Evolutionary conservation across 2,888 invertebrate genomes (phyloP), one percentile per base, ranked within the genome.

Genomic region (Hirtodrosophila alboralis): DNA sequence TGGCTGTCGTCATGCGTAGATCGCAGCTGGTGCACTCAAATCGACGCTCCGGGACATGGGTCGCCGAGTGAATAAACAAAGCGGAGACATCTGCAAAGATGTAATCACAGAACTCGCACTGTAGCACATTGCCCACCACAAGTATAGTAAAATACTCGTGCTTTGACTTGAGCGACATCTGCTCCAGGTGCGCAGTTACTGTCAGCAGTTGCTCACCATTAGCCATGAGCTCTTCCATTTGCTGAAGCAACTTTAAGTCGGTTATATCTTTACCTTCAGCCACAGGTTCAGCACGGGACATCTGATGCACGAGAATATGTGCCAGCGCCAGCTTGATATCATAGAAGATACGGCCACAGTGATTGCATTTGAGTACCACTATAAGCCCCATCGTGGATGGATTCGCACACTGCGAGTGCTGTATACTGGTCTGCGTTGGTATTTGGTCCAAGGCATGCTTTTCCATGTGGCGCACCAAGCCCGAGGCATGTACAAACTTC

Each of bases 41-140:
- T 0, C 88, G 89, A 1, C 79, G 72, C 18, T 77, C 75, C 0
- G 89, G 87, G 48, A 84, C 62, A 64, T 91, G 90, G 1, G 79
- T 76, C 4, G 88, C 84, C 5, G 90, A 87, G 37, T 91, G 90
- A 1, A 76, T 54, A 4, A 90, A 75, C 23, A 93, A 75, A 34
- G 90, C 88, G 0, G 90, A 90, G 36, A 91, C 91, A 40, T 93
- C 92, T 0, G 91, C 91, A 70, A 92, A 93, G 0, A 92, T 91
- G 33, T 91, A 91, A 70, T 93, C 93, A 73, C 93, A 93, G 75
- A 92, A 93, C 84, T 93, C 93, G 63, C 93, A 93, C 76, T 93
- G 93, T 23, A 92, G 87, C 4, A 93, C 83, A 23, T 88, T 87
- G 43, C 77, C 78, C 9, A 90, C 47, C 1, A 90, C 80, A 1